These are phyloP conservation scores for Eumaeus atala DNA, from an alignment of 1,140 invertebrate genomes.

Conservation along the genomic window DNA sequence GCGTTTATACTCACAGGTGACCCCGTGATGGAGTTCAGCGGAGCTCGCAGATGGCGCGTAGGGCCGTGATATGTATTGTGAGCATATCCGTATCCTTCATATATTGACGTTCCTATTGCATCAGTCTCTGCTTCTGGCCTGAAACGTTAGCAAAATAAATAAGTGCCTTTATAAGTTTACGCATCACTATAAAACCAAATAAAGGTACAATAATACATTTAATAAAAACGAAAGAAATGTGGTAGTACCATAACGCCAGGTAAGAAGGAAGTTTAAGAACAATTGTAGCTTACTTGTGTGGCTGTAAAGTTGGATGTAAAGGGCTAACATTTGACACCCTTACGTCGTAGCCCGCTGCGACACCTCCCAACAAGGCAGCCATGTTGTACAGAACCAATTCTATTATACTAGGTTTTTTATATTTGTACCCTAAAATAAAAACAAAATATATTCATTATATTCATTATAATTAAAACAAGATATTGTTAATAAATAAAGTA, in stretches of 20 bases:
- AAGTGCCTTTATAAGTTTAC: no score
- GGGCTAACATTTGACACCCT: constrained; percentile 89
- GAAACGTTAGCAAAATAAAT: constrained; percentile 21
- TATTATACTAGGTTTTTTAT: constrained; percentile 83
- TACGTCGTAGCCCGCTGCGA: constrained; percentile 93
- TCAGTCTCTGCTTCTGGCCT: constrained; percentile 58
- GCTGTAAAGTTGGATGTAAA: constrained; percentile 85
- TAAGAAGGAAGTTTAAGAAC: no score
- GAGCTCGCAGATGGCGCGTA: constrained; percentile 82
- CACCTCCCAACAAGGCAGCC: constrained; percentile 89
- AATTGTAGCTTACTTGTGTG: constrained; percentile 69
- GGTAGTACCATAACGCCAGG: no score
- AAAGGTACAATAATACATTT: no score
- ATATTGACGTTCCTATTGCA: constrained; percentile 37
- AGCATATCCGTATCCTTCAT: constrained; percentile 75
- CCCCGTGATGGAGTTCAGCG: constrained; percentile 75
- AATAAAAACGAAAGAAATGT: no score
- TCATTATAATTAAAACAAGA: no score
- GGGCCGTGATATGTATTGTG: constrained; percentile 95
- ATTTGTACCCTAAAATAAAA: constrained; percentile 69
- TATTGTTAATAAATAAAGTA: no score
- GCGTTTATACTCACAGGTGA: constrained; percentile 37
- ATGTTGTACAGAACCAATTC: constrained; percentile 92
- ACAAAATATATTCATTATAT: no score
- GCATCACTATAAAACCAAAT: no score